Evolutionary conservation across 2,888 invertebrate species (phyloP).

Genomic region (Yponomeuta cagnagella): DNA sequence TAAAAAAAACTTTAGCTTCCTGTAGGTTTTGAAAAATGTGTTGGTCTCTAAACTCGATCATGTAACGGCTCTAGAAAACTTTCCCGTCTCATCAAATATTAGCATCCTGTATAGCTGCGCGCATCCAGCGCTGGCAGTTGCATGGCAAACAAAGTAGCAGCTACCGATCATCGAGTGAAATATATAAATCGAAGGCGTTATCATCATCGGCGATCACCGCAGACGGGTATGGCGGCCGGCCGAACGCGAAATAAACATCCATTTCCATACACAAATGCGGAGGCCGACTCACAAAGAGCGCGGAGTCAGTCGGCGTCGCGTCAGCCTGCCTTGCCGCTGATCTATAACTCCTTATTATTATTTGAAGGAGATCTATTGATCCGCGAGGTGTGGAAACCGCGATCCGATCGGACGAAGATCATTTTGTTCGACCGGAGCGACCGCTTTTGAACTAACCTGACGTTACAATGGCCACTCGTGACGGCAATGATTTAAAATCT

Average conservation of each 20-base stretch:
- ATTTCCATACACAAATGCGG: constrained; percentile 69
- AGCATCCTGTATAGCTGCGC: constrained; percentile 31
- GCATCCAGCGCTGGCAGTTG: constrained; percentile 49
- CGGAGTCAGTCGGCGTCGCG: constrained; percentile 36
- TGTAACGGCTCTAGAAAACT: background rate
- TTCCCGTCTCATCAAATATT: background rate
- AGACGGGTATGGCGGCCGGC: constrained; percentile 46
- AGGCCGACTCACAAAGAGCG: constrained; percentile 38
- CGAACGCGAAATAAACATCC: constrained; percentile 69
- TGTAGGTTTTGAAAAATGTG: too few relatives aligned
- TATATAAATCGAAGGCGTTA: constrained; percentile 71
- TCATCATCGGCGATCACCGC: constrained; percentile 68
- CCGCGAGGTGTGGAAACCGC: constrained; percentile 68
- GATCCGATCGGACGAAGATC: constrained; percentile 65
- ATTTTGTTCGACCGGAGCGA: constrained; percentile 71
- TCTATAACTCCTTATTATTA: constrained; percentile 75
- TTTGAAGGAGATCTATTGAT: constrained; percentile 75
- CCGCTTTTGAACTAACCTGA: constrained; percentile 74
- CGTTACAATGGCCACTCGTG: constrained; percentile 69
- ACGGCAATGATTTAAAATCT: constrained; percentile 77
- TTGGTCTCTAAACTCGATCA: too few relatives aligned
- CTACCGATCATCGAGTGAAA: constrained; percentile 69
- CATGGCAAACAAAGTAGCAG: constrained; percentile 56
- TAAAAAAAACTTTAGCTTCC: too few relatives aligned
- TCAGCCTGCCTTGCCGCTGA: constrained; percentile 42